Percentiles rank a stretch among this genome's conserved stretches.
These are phyloP conservation scores for Hypanus sabinus DNA, from an alignment of 2,113 vertebrate genomes.

Conservation along the genomic window DNA sequence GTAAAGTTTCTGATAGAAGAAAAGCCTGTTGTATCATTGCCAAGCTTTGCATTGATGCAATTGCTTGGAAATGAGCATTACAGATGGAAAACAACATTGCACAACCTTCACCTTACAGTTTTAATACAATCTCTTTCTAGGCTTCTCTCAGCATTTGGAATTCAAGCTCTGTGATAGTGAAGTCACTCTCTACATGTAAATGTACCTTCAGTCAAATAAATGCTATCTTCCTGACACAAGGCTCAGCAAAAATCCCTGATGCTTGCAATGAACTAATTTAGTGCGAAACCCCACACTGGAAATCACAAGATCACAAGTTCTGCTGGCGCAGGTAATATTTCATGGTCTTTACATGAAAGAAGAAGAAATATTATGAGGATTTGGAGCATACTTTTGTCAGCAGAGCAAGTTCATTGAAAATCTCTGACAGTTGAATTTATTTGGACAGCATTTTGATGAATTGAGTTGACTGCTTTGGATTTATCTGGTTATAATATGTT, in stretches of 20 bases:
- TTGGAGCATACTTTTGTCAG: neutral
- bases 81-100: neutral
- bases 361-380: neutral
- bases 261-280: neutral
- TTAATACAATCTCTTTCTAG: neutral
- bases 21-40: neutral
- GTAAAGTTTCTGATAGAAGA: neutral
- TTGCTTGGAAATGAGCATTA: neutral
- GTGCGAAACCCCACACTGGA: neutral
- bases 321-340: neutral
- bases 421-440: neutral
- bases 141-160: neutral
- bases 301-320: neutral
- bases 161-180: neutral
- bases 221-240: neutral
- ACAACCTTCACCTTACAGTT: neutral
- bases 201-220: neutral
- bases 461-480: neutral
- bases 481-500: too few relatives aligned
- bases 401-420: neutral
- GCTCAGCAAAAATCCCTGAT: neutral
- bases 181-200: neutral
- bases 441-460: neutral
- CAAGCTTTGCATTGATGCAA: neutral
- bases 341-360: neutral